Percentiles rank a stretch among this genome's conserved stretches.
phyloP scores from a whole-genome alignment of 2,113 vertebrate genomes.

The Poecile atricapillus region DNA sequence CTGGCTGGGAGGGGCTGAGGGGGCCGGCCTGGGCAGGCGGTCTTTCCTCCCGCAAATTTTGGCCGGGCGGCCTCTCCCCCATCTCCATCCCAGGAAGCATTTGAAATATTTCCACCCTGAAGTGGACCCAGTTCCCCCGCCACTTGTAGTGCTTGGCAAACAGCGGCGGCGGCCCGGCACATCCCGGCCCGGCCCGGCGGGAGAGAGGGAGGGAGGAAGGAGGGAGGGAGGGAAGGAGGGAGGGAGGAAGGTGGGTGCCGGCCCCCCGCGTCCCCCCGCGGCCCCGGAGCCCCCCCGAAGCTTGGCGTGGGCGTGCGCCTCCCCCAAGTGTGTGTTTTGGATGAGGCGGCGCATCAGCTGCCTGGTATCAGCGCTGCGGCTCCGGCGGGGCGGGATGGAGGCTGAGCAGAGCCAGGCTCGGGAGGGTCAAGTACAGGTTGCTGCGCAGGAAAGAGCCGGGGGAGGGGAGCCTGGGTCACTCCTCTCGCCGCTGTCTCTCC shows the following conservation, averaged over 20 bases:
- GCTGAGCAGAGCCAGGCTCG: constrained; percentile 70
- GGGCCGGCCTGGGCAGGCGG: neutral
- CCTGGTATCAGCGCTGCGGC: constrained; percentile 70
- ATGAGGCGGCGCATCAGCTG: constrained; percentile 60
- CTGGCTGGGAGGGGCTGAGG: neutral
- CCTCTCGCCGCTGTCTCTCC: constrained; percentile 46
- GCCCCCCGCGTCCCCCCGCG: neutral
- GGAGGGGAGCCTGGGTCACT: constrained; percentile 70
- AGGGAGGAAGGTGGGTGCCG: neutral
- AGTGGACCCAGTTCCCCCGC: neutral
- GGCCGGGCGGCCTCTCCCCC: neutral
- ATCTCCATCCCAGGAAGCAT: neutral
- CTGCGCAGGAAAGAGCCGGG: constrained; percentile 70
- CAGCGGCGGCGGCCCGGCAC: neutral
- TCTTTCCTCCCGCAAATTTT: neutral
- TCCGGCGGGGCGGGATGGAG: constrained; percentile 67
- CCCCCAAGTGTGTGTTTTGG: constrained; percentile 70
- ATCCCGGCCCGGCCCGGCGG: neutral
- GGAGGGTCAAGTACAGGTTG: constrained; percentile 79
- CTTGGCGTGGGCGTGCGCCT: constrained; percentile 43
- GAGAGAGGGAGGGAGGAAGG: too few relatives aligned
- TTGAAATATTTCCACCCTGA: constrained; percentile 30
- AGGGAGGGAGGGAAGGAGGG: neutral
- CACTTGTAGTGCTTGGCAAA: constrained; percentile 44
- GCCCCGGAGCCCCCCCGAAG: neutral